A percentile compares a stretch with the other conserved stretches of the same genome.
Evolutionary conservation across 2,113 vertebrate genomes (phyloP).

Genomic region (Neodon shergylaensis): DNA sequence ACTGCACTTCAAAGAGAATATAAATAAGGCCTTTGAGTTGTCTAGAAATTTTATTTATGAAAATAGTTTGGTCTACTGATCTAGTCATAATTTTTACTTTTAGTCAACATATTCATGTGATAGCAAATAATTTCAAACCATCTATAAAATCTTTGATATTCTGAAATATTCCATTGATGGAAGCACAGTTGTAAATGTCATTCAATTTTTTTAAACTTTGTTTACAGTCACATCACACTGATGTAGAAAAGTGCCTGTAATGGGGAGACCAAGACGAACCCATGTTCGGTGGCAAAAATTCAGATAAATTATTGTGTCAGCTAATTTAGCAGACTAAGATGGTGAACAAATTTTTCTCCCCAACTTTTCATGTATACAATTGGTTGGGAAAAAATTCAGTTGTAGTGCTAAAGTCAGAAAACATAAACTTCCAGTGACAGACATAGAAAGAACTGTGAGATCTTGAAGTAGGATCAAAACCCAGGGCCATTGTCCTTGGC

Average conservation of each 20-base stretch:
- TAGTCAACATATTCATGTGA: not conserved
- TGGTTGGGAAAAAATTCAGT: constrained; percentile 4
- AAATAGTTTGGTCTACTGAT: not conserved
- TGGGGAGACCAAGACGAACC: not conserved
- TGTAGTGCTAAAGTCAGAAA: not conserved
- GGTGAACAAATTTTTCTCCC: not conserved
- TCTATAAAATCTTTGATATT: not conserved
- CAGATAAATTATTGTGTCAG: constrained; percentile 2
- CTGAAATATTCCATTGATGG: not conserved
- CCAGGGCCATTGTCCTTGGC: too few species aligned
- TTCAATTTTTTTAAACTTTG: not conserved
- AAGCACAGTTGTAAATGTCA: not conserved
- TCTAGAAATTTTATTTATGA: not conserved
- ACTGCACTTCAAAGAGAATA: not conserved
- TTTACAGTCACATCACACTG: not conserved
- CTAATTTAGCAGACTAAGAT: constrained; percentile 33
- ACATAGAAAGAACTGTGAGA: not conserved
- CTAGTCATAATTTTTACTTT: not conserved
- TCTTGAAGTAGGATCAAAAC: too few species aligned
- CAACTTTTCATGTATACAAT: constrained; percentile 24
- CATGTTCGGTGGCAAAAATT: not conserved
- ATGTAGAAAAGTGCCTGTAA: not conserved
- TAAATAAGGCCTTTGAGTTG: not conserved
- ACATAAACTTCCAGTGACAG: not conserved
- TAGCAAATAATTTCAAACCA: not conserved